phyloP scores from a whole-genome alignment of 2,113 vertebrate genomes.

The Aphyosemion australe region DNA sequence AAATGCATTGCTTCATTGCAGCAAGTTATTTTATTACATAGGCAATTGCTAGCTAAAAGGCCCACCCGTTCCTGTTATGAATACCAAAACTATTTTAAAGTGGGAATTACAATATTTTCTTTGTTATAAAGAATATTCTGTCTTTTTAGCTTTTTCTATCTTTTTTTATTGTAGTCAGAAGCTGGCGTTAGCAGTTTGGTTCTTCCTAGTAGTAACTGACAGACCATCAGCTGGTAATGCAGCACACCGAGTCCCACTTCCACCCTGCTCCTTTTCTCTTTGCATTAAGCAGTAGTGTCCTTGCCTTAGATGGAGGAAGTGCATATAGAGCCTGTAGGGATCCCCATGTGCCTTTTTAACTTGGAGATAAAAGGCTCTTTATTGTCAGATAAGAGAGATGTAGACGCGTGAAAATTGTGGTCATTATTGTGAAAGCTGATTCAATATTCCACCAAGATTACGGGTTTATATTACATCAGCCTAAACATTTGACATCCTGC shows the following conservation, averaged over 20 bases:
- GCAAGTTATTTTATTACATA: neutral
- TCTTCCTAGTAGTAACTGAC: slow-evolving; percentile 31
- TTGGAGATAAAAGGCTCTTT: slow-evolving; percentile 2
- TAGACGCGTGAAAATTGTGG: neutral
- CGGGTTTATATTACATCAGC: neutral
- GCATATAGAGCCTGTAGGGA: neutral
- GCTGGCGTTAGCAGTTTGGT: slow-evolving; percentile 16
- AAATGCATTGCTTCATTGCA: slow-evolving; percentile 5
- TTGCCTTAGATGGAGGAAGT: neutral
- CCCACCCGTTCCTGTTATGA: neutral
- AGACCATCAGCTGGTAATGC: neutral
- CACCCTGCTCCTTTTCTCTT: neutral
- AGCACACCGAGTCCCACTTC: neutral
- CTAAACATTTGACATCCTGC: neutral
- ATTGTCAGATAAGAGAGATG: neutral
- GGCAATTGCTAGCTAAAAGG: neutral
- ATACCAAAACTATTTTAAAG: neutral
- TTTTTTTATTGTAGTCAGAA: neutral
- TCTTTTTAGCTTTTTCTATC: neutral
- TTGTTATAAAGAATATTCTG: too few species aligned
- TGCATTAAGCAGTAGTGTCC: neutral
- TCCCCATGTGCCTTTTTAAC: slow-evolving; percentile 3
- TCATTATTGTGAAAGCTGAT: neutral
- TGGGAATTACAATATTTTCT: neutral
- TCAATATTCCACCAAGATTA: neutral